Conservation (phyloP, 1,140 invertebrate genomes). For the Drosophila santomea region DNA sequence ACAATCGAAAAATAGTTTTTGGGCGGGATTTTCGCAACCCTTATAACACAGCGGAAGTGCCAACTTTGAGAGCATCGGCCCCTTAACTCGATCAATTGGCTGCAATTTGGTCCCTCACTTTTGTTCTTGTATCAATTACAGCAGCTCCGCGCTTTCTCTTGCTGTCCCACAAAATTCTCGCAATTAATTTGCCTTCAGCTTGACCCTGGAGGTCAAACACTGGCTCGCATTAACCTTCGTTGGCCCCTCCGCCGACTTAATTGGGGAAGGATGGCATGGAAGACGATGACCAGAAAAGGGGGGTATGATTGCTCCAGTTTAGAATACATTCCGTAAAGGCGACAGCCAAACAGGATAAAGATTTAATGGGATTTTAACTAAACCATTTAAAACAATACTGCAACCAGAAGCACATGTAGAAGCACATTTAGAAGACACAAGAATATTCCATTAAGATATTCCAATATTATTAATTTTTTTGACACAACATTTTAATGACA, state of each 20-base stretch:
- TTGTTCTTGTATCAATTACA: slow-evolving; percentile 65
- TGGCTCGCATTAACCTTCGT: slow-evolving; percentile 80
- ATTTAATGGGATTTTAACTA: background rate
- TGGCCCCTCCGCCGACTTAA: slow-evolving; percentile 64
- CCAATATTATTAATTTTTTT: too few relatives aligned
- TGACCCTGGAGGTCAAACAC: slow-evolving; percentile 78
- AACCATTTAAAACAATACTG: too few relatives aligned
- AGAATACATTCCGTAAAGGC: slow-evolving; percentile 34
- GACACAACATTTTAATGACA: too few relatives aligned
- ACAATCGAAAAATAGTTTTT: background rate
- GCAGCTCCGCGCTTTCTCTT: slow-evolving; percentile 19
- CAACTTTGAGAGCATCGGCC: slow-evolving; percentile 40
- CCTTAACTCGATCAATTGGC: slow-evolving; percentile 63
- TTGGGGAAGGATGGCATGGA: slow-evolving; percentile 40
- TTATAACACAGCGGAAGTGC: slow-evolving; percentile 47
- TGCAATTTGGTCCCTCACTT: slow-evolving; percentile 50
- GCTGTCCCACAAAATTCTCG: slow-evolving; percentile 56
- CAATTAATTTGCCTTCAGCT: slow-evolving; percentile 80
- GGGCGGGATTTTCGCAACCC: background rate
- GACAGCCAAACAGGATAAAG: slow-evolving; percentile 25
- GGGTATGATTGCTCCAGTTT: slow-evolving; percentile 44
- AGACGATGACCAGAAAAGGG: slow-evolving; percentile 11
- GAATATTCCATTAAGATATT: too few relatives aligned
- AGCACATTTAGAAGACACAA: too few relatives aligned
- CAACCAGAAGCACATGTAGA: too few relatives aligned